A percentile compares a stretch with the other conserved stretches of the same genome.
Evolutionary conservation across 2,888 invertebrate species (phyloP).

Genomic region (Standfussiana lucernea): DNA sequence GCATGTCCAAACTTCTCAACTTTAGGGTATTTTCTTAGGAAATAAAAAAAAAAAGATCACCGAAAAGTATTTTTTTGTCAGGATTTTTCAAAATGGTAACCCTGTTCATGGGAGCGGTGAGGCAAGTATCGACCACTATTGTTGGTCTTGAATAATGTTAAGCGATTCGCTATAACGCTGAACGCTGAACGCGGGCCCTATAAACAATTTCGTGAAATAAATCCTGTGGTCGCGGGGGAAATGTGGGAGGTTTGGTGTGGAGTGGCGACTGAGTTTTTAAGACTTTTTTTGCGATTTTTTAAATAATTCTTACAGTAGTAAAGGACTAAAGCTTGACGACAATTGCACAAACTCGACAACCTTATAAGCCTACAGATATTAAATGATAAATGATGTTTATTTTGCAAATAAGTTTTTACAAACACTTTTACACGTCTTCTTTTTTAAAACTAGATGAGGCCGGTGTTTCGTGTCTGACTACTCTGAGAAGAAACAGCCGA

Average conservation of each 20-base stretch:
- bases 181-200: constrained; percentile 78
- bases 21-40: neutral
- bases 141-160: constrained; percentile 85
- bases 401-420: too few species aligned
- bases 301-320: too few species aligned
- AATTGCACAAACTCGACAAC: too few species aligned
- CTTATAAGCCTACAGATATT: too few species aligned
- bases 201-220: constrained; percentile 87
- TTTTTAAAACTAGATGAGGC: too few species aligned
- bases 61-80: neutral
- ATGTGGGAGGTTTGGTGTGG: constrained; percentile 56
- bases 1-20: neutral
- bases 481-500: too few species aligned
- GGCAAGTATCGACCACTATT: constrained; percentile 73
- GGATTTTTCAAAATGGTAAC: neutral
- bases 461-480: too few species aligned
- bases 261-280: constrained; percentile 69
- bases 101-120: constrained; percentile 75
- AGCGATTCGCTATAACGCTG: constrained; percentile 79
- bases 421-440: too few species aligned
- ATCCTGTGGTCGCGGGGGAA: constrained; percentile 76
- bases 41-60: neutral
- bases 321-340: too few species aligned
- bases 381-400: too few species aligned
- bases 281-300: too few species aligned